Conservation (phyloP, 1,140 invertebrate species). For the Piezodorus guildinii region DNA sequence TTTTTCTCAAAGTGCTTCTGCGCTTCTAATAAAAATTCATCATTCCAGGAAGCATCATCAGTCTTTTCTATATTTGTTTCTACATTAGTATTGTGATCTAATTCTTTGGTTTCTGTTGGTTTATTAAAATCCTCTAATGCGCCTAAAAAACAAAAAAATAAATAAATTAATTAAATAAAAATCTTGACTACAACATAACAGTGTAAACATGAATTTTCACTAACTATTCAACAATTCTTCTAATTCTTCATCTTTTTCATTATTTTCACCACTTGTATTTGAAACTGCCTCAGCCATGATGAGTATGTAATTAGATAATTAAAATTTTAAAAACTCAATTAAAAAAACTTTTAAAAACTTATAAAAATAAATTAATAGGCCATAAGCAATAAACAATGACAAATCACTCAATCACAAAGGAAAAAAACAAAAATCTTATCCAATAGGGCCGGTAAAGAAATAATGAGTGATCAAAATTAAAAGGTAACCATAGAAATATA, state of each 20-base stretch:
- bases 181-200: too few species aligned
- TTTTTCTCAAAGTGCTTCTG: slow-evolving; percentile 19
- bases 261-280: background rate
- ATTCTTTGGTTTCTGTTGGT: background rate
- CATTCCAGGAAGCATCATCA: slow-evolving; percentile 15
- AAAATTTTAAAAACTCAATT: too few species aligned
- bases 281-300: background rate
- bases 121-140: slow-evolving; percentile 20
- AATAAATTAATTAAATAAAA: background rate
- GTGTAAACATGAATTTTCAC: background rate
- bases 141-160: slow-evolving; percentile 13
- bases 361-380: too few species aligned
- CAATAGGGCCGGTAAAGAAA: too few species aligned
- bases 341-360: too few species aligned
- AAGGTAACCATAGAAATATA: too few species aligned
- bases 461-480: too few species aligned
- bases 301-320: too few species aligned
- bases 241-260: slow-evolving; percentile 19
- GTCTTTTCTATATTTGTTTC: background rate
- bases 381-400: too few species aligned
- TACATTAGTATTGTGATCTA: background rate
- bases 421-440: too few species aligned
- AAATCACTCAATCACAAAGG: too few species aligned
- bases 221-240: slow-evolving; percentile 19
- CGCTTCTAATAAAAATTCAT: slow-evolving; percentile 20